Evolutionary conservation across 2,888 invertebrate species (phyloP).

Genomic region (Megalurothrips usitatus): DNA sequence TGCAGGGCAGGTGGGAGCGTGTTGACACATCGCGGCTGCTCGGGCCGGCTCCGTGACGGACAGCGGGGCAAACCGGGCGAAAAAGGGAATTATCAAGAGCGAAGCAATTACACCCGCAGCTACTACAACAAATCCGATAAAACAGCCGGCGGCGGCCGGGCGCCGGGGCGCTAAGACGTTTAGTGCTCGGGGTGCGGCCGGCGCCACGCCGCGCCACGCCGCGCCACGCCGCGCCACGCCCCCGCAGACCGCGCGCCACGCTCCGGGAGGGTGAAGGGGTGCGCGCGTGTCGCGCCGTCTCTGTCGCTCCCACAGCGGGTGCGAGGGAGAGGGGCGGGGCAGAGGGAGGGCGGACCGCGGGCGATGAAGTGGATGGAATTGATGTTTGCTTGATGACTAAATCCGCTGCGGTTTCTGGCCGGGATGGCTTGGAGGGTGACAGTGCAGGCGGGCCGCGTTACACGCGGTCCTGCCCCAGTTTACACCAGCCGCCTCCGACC

Average conservation of each 20-base stretch:
- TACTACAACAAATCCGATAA: not conserved
- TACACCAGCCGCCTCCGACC: too few species aligned
- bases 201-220: not conserved
- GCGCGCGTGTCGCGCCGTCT: not conserved
- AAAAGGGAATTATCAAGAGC: too few species aligned
- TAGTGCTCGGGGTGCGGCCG: not conserved
- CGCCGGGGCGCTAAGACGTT: not conserved
- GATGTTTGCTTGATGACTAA: conserved; percentile 26
- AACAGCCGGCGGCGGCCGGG: not conserved
- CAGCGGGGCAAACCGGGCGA: too few species aligned
- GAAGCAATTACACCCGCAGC: not conserved
- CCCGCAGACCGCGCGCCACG: not conserved
- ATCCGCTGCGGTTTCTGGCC: conserved; percentile 21
- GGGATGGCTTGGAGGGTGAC: not conserved
- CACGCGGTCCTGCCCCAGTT: too few species aligned
- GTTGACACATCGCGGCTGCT: too few species aligned
- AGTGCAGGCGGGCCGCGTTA: too few species aligned
- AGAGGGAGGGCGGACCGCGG: not conserved
- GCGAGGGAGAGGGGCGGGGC: not conserved
- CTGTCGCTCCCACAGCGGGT: too few species aligned
- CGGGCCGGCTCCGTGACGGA: not conserved
- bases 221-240: not conserved
- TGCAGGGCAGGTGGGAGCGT: too few species aligned
- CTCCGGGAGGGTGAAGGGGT: not conserved
- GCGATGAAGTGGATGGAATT: conserved; percentile 26